These are phyloP conservation scores for Plebejus argus DNA, from an alignment of 2,888 invertebrate species.

Conservation along the genomic window DNA sequence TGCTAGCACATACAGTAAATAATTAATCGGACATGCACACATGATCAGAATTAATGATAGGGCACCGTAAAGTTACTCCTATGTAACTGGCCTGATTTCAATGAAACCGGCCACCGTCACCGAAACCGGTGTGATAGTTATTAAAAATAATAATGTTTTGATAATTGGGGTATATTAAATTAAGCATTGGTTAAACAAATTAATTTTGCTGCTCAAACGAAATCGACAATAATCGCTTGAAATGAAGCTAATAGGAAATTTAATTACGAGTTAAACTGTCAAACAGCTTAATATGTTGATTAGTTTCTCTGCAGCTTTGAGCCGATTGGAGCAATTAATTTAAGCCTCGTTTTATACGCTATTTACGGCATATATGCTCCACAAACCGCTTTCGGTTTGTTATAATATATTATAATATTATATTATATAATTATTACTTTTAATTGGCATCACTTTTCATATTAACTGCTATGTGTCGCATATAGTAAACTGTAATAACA, in stretches of 20 bases:
- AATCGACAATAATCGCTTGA: neutral
- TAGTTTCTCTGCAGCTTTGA: constrained; percentile 3
- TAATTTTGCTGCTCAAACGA: neutral
- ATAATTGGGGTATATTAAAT: neutral
- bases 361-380: neutral
- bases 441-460: neutral
- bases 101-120: too few relatives aligned
- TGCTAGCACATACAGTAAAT: too few relatives aligned
- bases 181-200: neutral
- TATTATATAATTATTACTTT: too few relatives aligned
- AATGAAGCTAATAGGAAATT: neutral
- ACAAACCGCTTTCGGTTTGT: too few relatives aligned
- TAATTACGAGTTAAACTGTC: neutral
- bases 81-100: too few relatives aligned
- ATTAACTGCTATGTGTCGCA: neutral
- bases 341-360: neutral
- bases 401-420: too few relatives aligned
- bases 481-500: neutral
- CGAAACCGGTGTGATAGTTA: too few relatives aligned
- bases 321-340: neutral
- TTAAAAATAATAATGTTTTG: too few relatives aligned
- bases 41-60: too few relatives aligned
- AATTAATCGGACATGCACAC: too few relatives aligned
- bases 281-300: constrained; percentile 3
- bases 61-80: too few relatives aligned